phyloP scores from a whole-genome alignment of 2,113 vertebrate genomes.

The Myotis davidii region DNA sequence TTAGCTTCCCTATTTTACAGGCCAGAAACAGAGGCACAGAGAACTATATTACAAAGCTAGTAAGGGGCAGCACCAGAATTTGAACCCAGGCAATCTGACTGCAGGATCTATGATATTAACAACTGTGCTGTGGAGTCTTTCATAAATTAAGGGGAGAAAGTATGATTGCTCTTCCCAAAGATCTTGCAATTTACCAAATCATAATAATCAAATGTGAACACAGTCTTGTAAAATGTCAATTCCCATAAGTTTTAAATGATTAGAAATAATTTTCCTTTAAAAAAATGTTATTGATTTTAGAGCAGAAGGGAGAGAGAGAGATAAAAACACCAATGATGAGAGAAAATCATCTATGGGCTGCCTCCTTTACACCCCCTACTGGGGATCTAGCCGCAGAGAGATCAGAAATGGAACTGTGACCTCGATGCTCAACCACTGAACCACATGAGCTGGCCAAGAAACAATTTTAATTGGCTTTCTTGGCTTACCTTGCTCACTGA shows the following conservation, averaged over 20 bases:
- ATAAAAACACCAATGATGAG: too few species aligned
- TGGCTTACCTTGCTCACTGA: conserved; percentile 19
- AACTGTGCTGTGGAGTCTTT: neutral
- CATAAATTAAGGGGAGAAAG: neutral
- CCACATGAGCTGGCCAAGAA: too few species aligned
- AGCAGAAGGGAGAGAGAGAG: too few species aligned
- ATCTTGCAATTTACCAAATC: neutral
- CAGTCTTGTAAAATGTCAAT: conserved; percentile 39
- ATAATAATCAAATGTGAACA: neutral
- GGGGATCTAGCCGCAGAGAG: too few species aligned
- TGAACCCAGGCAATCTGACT: neutral
- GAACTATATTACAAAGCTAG: neutral
- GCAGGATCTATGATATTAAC: neutral
- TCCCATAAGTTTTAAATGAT: conserved; percentile 39
- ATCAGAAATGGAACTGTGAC: too few species aligned
- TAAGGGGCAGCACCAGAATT: neutral
- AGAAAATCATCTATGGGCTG: too few species aligned
- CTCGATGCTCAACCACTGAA: too few species aligned
- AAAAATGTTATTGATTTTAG: too few species aligned
- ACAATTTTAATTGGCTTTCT: neutral
- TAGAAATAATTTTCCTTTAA: neutral
- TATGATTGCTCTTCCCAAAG: neutral
- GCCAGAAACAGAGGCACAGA: neutral
- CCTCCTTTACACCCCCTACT: too few species aligned
- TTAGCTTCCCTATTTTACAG: neutral